These are phyloP conservation scores for Leptopilina clavipes DNA, from an alignment of 1,140 invertebrate genomes.

Conservation along the genomic window DNA sequence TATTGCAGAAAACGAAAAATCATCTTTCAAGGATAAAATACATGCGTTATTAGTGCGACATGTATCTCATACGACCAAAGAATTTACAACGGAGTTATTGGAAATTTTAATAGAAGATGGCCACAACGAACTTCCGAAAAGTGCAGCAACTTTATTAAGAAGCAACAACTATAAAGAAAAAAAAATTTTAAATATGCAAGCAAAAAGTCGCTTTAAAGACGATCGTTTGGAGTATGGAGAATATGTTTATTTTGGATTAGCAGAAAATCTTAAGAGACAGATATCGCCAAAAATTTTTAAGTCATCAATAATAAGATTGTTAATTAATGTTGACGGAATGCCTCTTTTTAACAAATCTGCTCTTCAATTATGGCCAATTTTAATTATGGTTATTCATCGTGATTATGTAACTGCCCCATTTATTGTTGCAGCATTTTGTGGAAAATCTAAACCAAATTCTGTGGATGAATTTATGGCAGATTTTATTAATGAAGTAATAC, in stretches of 20 bases:
- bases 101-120: conserved; percentile 4
- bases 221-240: neutral
- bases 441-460: conserved; percentile 45
- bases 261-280: neutral
- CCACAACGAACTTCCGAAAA: neutral
- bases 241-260: neutral
- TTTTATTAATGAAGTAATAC: conserved; percentile 41
- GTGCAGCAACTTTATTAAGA: neutral
- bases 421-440: conserved; percentile 44
- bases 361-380: conserved; percentile 43
- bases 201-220: neutral
- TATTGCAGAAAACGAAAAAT: no score
- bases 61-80: neutral
- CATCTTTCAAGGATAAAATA: no score
- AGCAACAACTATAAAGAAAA: neutral
- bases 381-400: conserved; percentile 31
- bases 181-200: neutral
- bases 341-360: conserved; percentile 38
- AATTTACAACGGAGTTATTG: neutral
- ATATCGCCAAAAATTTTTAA: conserved; percentile 33
- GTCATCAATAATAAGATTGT: conserved; percentile 37
- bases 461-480: conserved; percentile 42
- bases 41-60: neutral
- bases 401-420: conserved; percentile 44
- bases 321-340: conserved; percentile 45